A percentile compares a stretch with the other conserved stretches of the same genome.
These are phyloP conservation scores for Lithodes maja DNA, from an alignment of 2,888 invertebrate genomes.

Conservation along the genomic window DNA sequence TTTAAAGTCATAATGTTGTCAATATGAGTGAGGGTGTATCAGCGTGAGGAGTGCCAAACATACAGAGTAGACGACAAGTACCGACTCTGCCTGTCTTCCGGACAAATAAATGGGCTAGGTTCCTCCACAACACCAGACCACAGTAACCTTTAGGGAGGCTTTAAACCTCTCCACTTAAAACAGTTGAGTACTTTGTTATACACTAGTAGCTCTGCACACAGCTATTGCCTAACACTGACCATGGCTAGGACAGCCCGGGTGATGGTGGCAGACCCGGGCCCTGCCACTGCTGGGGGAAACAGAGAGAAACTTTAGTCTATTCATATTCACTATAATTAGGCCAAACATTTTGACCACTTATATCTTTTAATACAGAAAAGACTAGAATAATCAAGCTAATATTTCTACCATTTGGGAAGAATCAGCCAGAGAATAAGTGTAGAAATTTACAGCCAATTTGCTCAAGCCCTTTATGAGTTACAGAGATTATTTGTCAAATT, in stretches of 20 bases:
- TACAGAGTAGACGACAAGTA: constrained; percentile 48
- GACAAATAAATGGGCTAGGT: constrained; percentile 41
- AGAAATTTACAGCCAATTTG: too few relatives aligned
- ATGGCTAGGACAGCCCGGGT: constrained; percentile 62
- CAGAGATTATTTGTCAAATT: background rate
- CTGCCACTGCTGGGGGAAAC: constrained; percentile 49
- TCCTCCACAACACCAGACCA: constrained; percentile 65
- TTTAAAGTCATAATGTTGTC: background rate
- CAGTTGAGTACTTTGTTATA: constrained; percentile 64
- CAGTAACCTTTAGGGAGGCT: constrained; percentile 58
- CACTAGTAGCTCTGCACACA: constrained; percentile 61
- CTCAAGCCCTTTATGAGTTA: too few relatives aligned
- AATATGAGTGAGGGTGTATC: background rate
- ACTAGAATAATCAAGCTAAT: too few relatives aligned
- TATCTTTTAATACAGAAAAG: too few relatives aligned
- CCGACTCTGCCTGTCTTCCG: constrained; percentile 39
- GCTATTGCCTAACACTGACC: constrained; percentile 66
- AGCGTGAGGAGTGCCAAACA: background rate
- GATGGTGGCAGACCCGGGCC: constrained; percentile 40
- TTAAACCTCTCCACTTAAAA: constrained; percentile 58
- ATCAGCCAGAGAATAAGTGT: too few relatives aligned
- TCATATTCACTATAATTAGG: too few relatives aligned
- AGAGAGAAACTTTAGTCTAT: background rate
- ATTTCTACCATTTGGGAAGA: too few relatives aligned
- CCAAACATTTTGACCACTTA: too few relatives aligned